A percentile compares a stretch with the other conserved stretches of the same genome.
phyloP scores from a whole-genome alignment of 2,113 vertebrate genomes.

The Cromileptes altivelis region DNA sequence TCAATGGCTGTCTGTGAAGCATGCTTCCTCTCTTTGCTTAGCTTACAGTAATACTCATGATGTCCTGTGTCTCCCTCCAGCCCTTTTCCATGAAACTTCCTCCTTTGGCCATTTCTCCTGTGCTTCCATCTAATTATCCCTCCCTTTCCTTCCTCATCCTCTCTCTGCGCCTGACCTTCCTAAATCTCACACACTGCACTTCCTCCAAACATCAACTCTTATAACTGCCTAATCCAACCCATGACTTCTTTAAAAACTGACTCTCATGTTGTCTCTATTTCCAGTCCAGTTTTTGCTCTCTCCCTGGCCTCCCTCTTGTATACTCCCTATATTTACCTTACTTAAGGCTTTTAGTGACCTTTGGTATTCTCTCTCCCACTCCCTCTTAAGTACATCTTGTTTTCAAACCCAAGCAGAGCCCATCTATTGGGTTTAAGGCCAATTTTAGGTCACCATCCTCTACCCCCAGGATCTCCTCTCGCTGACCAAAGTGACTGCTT shows the following conservation, averaged over 20 bases:
- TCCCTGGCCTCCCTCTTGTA: conserved; percentile 1
- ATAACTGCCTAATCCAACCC: neutral
- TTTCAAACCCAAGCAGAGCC: conserved; percentile 41
- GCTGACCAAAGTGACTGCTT: conserved; percentile 58
- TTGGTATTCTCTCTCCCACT: conserved; percentile 8
- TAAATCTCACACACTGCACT: neutral
- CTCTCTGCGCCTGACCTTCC: conserved; percentile 38
- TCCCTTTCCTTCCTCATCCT: conserved; percentile 24
- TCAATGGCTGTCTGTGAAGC: conserved; percentile 19
- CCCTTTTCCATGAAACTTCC: conserved; percentile 24
- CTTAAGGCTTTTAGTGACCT: conserved; percentile 37
- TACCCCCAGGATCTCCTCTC: conserved; percentile 36
- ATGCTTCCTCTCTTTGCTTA: conserved; percentile 32
- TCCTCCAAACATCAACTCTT: conserved; percentile 26
- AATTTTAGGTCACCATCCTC: conserved; percentile 51
- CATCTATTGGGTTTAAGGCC: conserved; percentile 34
- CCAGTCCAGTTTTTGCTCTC: neutral
- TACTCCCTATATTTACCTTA: neutral
- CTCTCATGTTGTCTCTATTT: neutral
- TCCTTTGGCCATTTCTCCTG: conserved; percentile 28
- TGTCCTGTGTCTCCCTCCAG: conserved; percentile 10
- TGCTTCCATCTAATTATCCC: conserved; percentile 26
- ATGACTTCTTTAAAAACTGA: neutral
- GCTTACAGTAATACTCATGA: conserved; percentile 19
- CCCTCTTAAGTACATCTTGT: conserved; percentile 7